phyloP scores from a whole-genome alignment of 1,140 invertebrate genomes.

The Megalopta genalis region DNA sequence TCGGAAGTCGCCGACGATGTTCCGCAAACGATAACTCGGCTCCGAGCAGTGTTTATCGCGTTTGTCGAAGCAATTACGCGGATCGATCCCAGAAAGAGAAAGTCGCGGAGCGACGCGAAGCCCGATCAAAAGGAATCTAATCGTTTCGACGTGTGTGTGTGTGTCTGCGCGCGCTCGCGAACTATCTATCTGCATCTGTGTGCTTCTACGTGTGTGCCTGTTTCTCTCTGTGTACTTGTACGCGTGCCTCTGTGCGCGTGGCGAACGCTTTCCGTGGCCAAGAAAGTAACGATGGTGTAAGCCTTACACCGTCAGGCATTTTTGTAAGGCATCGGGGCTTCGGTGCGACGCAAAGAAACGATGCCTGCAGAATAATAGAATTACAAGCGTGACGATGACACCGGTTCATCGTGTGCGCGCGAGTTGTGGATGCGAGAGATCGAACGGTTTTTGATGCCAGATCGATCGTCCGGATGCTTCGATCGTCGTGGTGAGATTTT shows the following conservation, averaged over 20 bases:
- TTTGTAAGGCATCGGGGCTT: no score
- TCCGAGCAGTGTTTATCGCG: slow-evolving; percentile 24
- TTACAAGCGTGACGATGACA: not conserved
- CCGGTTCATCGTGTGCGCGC: not conserved
- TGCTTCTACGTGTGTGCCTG: no score
- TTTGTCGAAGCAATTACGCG: slow-evolving; percentile 57
- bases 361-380: not conserved
- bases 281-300: no score
- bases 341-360: not conserved
- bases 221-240: no score
- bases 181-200: no score
- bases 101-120: slow-evolving; percentile 17
- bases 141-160: not conserved
- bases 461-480: no score
- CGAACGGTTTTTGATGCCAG: no score
- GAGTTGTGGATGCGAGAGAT: not conserved
- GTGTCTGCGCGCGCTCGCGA: no score
- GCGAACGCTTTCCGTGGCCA: not conserved
- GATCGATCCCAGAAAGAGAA: slow-evolving; percentile 54
- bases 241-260: not conserved
- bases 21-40: slow-evolving; percentile 33
- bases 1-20: slow-evolving; percentile 19
- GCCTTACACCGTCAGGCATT: no score
- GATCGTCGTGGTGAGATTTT: no score
- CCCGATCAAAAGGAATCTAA: slow-evolving; percentile 27